These are phyloP conservation scores for Chiridota heheva DNA, from an alignment of 35 echinoderm and acorn worm genomes.

Conservation along the genomic window DNA sequence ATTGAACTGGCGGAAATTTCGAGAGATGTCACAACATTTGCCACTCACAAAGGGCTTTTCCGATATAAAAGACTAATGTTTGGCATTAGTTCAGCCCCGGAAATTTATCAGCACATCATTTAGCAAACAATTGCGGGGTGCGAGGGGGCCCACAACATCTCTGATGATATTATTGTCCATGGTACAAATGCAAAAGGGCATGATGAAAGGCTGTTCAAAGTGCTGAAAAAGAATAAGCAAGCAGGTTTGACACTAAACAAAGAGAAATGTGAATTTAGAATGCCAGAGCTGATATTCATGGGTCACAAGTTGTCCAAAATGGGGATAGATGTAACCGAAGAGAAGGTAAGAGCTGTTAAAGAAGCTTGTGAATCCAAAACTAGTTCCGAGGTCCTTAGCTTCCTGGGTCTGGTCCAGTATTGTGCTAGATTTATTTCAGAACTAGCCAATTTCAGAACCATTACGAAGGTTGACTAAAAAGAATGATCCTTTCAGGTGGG, in stretches of 20 bases:
- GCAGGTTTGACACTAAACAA: conserved; percentile 20
- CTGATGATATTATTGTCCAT: conserved; percentile 49
- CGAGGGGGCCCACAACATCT: conserved; percentile 34
- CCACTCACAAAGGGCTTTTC: background rate
- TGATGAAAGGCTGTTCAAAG: conserved; percentile 6
- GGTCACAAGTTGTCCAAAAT: conserved; percentile 21
- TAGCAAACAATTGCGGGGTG: conserved; percentile 6
- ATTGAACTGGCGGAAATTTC: background rate
- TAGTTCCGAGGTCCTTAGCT: conserved; percentile 44
- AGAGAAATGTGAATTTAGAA: conserved; percentile 37
- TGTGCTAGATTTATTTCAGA: conserved; percentile 50
- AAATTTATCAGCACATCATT: conserved; percentile 32
- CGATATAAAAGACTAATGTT: conserved; percentile 37
- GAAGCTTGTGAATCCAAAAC: conserved; percentile 33
- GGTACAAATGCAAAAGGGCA: conserved; percentile 4
- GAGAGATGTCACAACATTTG: conserved; percentile 24
- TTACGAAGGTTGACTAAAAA: conserved; percentile 12
- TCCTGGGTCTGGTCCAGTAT: conserved; percentile 60
- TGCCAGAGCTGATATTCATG: conserved; percentile 32
- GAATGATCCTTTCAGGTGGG: background rate
- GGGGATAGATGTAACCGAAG: conserved; percentile 25
- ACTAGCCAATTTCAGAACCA: conserved; percentile 53
- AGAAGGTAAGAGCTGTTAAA: background rate
- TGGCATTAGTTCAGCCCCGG: conserved; percentile 1
- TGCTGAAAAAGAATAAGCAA: background rate